Percentiles rank a stretch among this genome's conserved stretches.
Conservation (phyloP, 2,797 vertebrate genomes). For the Pseudochaenichthys georgianus region DNA sequence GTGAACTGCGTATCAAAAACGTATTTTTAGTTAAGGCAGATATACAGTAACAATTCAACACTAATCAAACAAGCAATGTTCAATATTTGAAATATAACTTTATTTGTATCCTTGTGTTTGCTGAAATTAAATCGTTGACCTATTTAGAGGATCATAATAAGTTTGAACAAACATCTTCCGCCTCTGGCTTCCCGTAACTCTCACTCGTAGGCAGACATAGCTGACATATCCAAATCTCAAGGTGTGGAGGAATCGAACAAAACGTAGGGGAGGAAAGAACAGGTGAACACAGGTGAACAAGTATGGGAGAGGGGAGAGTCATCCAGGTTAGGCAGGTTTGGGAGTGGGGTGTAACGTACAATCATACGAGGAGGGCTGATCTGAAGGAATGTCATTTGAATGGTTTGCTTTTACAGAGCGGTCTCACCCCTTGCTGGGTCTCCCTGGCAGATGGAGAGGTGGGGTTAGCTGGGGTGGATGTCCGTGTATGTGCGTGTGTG, state of each 20-base stretch:
- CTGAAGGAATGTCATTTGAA: slow-evolving; percentile 82
- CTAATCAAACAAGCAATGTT: slow-evolving; percentile 17
- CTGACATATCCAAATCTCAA: slow-evolving; percentile 61
- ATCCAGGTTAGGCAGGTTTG: slow-evolving; percentile 82
- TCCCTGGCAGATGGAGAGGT: slow-evolving; percentile 81
- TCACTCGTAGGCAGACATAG: slow-evolving; percentile 53
- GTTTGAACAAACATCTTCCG: slow-evolving; percentile 14
- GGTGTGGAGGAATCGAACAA: slow-evolving; percentile 63
- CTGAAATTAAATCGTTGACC: slow-evolving; percentile 32
- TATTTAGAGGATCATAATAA: slow-evolving; percentile 34
- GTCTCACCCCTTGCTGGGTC: slow-evolving; percentile 79
- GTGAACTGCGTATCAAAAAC: slow-evolving; percentile 51
- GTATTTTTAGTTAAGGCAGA: slow-evolving; percentile 44
- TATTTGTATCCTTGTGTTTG: slow-evolving; percentile 18
- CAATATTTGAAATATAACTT: slow-evolving; percentile 17
- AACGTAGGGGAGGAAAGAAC: slow-evolving; percentile 20
- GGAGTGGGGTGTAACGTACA: slow-evolving; percentile 56
- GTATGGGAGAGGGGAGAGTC: slow-evolving; percentile 53
- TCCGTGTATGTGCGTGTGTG: slow-evolving; percentile 38
- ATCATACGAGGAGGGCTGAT: slow-evolving; percentile 73
- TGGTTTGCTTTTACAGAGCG: slow-evolving; percentile 65
- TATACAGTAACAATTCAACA: too few species aligned
- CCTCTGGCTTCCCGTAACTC: slow-evolving; percentile 42
- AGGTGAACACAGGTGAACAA: slow-evolving; percentile 39
- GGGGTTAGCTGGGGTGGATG: slow-evolving; percentile 25